phyloP scores from a whole-genome alignment of 2,797 vertebrate genomes.

The Todus mexicanus region DNA sequence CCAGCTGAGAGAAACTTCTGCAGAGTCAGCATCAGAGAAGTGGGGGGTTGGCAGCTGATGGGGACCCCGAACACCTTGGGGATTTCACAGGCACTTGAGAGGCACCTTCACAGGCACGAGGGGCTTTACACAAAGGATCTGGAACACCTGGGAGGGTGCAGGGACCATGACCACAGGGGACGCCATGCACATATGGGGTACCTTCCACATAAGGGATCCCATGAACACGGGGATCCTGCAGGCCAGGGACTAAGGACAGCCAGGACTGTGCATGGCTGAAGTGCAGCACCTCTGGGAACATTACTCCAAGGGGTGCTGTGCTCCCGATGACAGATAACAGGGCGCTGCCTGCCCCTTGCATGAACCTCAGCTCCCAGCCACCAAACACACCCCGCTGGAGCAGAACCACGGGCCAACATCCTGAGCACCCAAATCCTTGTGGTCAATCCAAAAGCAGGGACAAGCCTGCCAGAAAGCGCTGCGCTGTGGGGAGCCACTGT shows the following conservation, averaged over 20 bases:
- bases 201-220: fast-evolving
- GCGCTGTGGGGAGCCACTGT: fast-evolving
- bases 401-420: not conserved
- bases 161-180: not conserved
- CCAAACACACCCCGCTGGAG: not conserved
- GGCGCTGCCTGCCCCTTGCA: not conserved
- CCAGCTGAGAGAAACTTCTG: not conserved
- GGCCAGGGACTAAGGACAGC: not conserved
- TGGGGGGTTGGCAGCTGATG: not conserved
- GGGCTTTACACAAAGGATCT: not conserved
- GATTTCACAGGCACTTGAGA: not conserved
- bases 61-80: not conserved
- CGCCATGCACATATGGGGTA: not conserved
- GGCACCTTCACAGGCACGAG: not conserved
- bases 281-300: not conserved
- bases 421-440: fast-evolving
- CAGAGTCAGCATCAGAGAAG: not conserved
- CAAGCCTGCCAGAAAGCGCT: not conserved
- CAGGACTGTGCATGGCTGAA: not conserved
- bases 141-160: not conserved
- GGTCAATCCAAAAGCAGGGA: not conserved
- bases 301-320: not conserved
- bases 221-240: not conserved
- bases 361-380: not conserved
- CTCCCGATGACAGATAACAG: not conserved